A percentile compares a stretch with the other conserved stretches of the same genome.
Evolutionary conservation across 2,797 vertebrate genomes (phyloP).

Genomic region (Coccyzus lansbergi): DNA sequence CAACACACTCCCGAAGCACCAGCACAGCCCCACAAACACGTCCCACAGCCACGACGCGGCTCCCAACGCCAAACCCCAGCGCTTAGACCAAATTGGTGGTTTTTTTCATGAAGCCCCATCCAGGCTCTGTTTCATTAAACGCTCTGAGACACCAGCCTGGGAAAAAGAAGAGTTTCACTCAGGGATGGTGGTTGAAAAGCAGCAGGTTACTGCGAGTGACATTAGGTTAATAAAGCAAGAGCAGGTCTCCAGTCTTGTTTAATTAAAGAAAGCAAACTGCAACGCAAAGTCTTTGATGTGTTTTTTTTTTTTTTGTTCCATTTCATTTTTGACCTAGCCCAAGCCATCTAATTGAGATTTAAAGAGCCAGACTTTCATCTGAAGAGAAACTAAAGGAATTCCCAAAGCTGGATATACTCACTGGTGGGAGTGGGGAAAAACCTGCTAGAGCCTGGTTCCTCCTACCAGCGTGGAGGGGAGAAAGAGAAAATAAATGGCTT

Average conservation of each 20-base stretch:
- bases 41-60: rapidly evolving
- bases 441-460: background rate
- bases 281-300: conserved; percentile 58
- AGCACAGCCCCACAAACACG: background rate
- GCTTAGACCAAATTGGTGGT: background rate
- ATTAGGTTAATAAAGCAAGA: conserved; percentile 60
- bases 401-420: conserved; percentile 16
- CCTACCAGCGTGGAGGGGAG: background rate
- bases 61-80: background rate
- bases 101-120: background rate
- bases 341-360: conserved; percentile 63
- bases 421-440: background rate
- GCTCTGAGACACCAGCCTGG: conserved; percentile 40
- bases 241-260: conserved; percentile 31
- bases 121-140: conserved; percentile 46
- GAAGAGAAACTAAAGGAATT: conserved; percentile 59
- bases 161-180: conserved; percentile 42
- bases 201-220: conserved; percentile 51
- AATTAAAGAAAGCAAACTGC: conserved; percentile 62
- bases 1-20: rapidly evolving
- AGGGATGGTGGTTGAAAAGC: conserved; percentile 42
- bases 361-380: conserved; percentile 63
- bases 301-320: conserved; percentile 8
- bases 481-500: background rate
- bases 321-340: conserved; percentile 62